Base-by-base conservation (phyloP, 2,888 invertebrate species). In the Phaonia tiefii region DNA sequence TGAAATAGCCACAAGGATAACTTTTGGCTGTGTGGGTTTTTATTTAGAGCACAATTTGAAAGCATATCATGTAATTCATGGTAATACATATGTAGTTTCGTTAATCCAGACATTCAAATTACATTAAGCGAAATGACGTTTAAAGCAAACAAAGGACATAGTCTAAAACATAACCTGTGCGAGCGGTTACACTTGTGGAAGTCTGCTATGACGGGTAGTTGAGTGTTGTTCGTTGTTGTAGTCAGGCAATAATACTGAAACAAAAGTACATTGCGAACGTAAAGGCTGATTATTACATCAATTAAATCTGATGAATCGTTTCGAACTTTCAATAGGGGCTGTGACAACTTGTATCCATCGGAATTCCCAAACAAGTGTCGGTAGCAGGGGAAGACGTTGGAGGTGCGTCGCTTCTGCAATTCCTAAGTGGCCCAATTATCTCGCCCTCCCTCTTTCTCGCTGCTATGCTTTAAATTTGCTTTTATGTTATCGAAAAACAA, bases 401-500 rank as follows among this genome's bases (percentile, higher is more conserved):
- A n/a, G n/a, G n/a, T n/a, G n/a, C n/a, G n/a, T n/a, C n/a, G n/a
- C n/a, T n/a, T n/a, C n/a, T n/a, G n/a, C 65, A 60, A 65, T 74
- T 22, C 75, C 66, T 58, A 81, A 81, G 81, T 81, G 75, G 81
- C 71, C 72, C 75, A 78, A 81, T 81, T 81, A 78, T 78, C 75
- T 75, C 39, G 46, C 42, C 49, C 46, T 67, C 54, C 63, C 25
- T 70, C 25, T 39, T 63, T 73, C 71, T 77, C 17, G 17, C 39
- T 81, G 67, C 67, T 71, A 66, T 78, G 82, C 85, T 84, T 74
- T 85, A 83, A 86, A 86, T 86, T 87, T 86, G 87, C 88, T 88
- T 85, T 87, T 87, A 87, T 86, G 86, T 86, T 87, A 88, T 88
- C 87, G 88, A 88, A 86, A 87, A 87, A 80, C 86, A 85, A n/a